These are phyloP conservation scores for Sicus ferrugineus DNA, from an alignment of 2,888 invertebrate genomes.

Conservation along the genomic window DNA sequence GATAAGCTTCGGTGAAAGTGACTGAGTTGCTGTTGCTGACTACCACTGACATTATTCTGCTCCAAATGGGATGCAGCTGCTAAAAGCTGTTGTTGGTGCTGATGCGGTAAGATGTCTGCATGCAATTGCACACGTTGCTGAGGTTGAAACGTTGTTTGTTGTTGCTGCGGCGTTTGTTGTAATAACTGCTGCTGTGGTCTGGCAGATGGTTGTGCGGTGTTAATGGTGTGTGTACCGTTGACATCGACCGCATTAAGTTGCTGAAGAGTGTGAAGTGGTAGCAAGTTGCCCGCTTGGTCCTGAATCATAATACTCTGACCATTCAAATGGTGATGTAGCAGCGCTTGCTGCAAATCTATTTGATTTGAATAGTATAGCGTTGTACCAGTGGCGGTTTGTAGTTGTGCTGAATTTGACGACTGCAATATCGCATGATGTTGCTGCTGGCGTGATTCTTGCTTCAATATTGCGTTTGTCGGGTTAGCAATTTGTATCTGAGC, in stretches of 20 bases:
- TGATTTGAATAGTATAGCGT: slow-evolving; percentile 61
- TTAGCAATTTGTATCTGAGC: slow-evolving; percentile 60
- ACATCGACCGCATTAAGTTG: slow-evolving; percentile 37
- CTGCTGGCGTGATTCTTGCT: slow-evolving; percentile 42
- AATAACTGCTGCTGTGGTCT: slow-evolving; percentile 47
- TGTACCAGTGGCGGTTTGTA: slow-evolving; percentile 43
- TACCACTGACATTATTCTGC: slow-evolving; percentile 36
- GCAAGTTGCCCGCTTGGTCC: slow-evolving; percentile 59
- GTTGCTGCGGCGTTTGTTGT: slow-evolving; percentile 37
- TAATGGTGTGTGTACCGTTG: slow-evolving; percentile 56
- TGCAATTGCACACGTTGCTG: slow-evolving; percentile 39
- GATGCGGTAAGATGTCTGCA: slow-evolving; percentile 34
- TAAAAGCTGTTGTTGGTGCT: slow-evolving; percentile 42
- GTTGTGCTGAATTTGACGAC: slow-evolving; percentile 41
- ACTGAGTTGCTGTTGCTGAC: slow-evolving; percentile 44
- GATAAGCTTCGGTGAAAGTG: slow-evolving; percentile 42
- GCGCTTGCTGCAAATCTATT: slow-evolving; percentile 60
- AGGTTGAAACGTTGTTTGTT: slow-evolving; percentile 36
- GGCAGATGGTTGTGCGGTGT: slow-evolving; percentile 46
- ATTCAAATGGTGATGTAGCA: slow-evolving; percentile 60
- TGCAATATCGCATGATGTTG: slow-evolving; percentile 41
- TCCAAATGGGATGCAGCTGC: slow-evolving; percentile 9
- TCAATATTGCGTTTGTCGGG: slow-evolving; percentile 45
- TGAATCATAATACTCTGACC: slow-evolving; percentile 62
- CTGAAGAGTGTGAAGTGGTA: slow-evolving; percentile 55